Base-by-base conservation (phyloP, 2,888 invertebrate species). In the Diloba caeruleocephala region DNA sequence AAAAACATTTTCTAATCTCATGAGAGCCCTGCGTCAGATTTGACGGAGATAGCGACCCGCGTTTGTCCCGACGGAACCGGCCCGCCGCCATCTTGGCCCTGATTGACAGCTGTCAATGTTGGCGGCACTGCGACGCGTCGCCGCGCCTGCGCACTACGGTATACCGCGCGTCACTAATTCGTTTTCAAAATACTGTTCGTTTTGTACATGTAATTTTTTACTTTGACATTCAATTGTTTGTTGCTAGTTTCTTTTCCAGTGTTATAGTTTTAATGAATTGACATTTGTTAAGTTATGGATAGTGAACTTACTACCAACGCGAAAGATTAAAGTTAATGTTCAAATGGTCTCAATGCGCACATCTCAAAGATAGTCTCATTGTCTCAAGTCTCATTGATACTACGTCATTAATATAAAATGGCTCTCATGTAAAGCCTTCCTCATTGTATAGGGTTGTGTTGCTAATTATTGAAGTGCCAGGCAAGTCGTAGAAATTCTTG, bases 31-130 rank as follows among this genome's bases (percentile, higher is more conserved):
- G 74, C 51, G 76, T 79, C 78, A 82, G 84, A 84, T 84, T 84
- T 83, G 81, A 83, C 79, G 82, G 66, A 82, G 83, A 83, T 83
- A 82, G 75, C 67, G 67, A 61, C 60, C 64, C 74, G 71, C 52
- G 83, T 78, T 80, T 74, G 71, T 72, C 79, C 78, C 58, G 57
- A 53, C 75, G 71, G 80, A 88, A 90, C 92, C 90, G 92, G 91
- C 87, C 73, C 69, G 87, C 89, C 73, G 92, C 92, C 93, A 92
- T 92, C 82, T 91, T 92, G 90, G 82, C 86, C 85, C 87, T 93
- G 92, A 93, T 92, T 92, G 92, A 93, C 92, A 92, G 92, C 90
- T 92, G 92, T 93, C 92, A 92, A 89, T 90, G 90, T 89, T 86
- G 92, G 91, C 92, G 91, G 91, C 90, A 89, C 78, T 76, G 87